Evolutionary conservation across 2,113 vertebrate species (phyloP), one percentile per base, ranked within the genome.

Genomic region (Cinclus cinclus): DNA sequence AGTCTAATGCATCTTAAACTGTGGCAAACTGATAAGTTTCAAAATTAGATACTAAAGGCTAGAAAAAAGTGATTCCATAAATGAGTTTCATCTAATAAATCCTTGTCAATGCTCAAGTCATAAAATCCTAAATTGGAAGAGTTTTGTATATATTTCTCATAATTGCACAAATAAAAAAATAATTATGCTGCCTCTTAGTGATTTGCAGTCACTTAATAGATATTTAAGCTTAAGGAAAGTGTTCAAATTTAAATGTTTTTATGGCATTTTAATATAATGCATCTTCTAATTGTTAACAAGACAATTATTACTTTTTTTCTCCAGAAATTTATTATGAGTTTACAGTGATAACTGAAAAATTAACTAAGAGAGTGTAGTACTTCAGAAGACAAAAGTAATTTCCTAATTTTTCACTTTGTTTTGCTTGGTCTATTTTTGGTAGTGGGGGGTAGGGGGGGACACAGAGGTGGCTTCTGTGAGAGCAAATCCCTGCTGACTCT

Each of bases 1-100:
- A 84, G 53, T 93, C 58, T 88, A 87, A 92, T 89, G 37, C 62
- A 78, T 86, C 53, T 17, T 70, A 94, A 96, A 93, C 63, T 1
- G 0, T 92, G 55, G 68, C 39, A 95, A 96, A 90, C 87, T 64
- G 78, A 75, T 90, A 95, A 85, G 37, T 88, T 92, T 92, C 47
- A 76, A 92, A 86, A 67, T 69, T 64, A 90, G 59, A 89, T 82
- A 82, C 24, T 65, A 56, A 82, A 76, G 52, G 42, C 70, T 85
- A 78, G 78, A 15, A 82, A 92, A 90, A 90, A 75, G 27, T 70
- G 12, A 91, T 95, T 85, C 42, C 13, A n/a, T 87, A 24, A 83
- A 81, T 6, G 8, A 92, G 16, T 83, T 91, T 62, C 14, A 81
- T 86, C 49, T 90, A 77, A 86, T 87, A 88, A 79, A 78, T 89